Percentiles rank a stretch among this genome's conserved stretches.
Evolutionary conservation across 2,113 vertebrate genomes (phyloP).

Genomic region (Gnathonemus echidnorhynchus): DNA sequence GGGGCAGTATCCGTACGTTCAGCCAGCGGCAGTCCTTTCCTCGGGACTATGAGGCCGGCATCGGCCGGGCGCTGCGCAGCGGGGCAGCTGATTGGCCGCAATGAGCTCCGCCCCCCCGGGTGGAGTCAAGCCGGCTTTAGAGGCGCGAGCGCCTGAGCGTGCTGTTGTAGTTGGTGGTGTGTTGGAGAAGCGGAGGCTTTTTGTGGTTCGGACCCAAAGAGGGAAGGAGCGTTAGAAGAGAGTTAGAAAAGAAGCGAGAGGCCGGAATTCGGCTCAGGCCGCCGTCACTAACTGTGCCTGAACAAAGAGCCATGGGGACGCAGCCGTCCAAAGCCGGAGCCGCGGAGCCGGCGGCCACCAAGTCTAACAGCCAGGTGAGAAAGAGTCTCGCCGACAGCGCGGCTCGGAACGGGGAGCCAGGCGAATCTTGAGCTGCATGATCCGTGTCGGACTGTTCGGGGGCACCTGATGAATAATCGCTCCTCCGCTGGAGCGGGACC

Average conservation of each 20-base stretch:
- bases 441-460: too few relatives aligned
- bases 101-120: neutral
- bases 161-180: neutral
- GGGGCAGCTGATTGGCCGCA: neutral
- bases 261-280: neutral
- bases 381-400: too few relatives aligned
- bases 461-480: neutral
- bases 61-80: neutral
- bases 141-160: neutral
- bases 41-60: neutral
- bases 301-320: constrained; percentile 63
- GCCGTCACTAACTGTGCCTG: neutral
- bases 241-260: neutral
- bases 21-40: neutral
- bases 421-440: neutral
- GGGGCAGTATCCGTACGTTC: neutral
- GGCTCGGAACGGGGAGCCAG: too few relatives aligned
- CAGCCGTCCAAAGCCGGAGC: constrained; percentile 79
- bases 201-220: neutral
- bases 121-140: neutral
- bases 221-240: neutral
- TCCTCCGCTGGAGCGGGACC: neutral
- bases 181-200: neutral
- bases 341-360: constrained; percentile 57
- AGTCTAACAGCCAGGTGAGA: constrained; percentile 83